Base-by-base conservation (phyloP, 2,113 vertebrate genomes). In the Takifugu flavidus region DNA sequence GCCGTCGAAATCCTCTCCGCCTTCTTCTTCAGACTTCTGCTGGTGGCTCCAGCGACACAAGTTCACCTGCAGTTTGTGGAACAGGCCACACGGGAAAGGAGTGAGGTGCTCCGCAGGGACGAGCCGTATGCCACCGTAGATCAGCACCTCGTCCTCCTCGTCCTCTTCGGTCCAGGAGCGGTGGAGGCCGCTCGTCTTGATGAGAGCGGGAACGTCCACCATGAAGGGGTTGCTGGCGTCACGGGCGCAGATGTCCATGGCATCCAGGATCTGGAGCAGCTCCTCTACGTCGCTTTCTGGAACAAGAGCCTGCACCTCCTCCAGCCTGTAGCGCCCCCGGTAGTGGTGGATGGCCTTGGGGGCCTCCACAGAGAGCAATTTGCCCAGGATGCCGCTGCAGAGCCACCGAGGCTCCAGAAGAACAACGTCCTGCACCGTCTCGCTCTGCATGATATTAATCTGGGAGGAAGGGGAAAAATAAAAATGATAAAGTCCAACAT, bases 401-500 rank as follows among this genome's bases (percentile, higher is more conserved):
- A 98, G 92, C 97, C 97, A 98, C 56, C 96, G 93, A 6, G 97
- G 97, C 82, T 99, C 97, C 84, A 99, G 83, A 52, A 98, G 91
- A n/a, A 99, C 92, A 13, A 99, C 95, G 0, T 98, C 96, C 89
- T 98, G 97, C 25, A 98, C 94, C 0, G 96, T 98, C 87, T 98
- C 97, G 65, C 96, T 98, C 89, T 98, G 97, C 92, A 99, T 95
- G 82, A 98, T 94, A 88, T 96, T 97, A 75, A 99, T 96, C 97
- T 99, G 91, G 12, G 5, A 63, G 42, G 28, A 59, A 12, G 25
- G 34, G 15, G 3, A 13, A 31, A n/a, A 26, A 50, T 20, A 31
- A 25, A 72, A 10, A 50, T 27, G 4, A 5, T 28, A 20, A 20
- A 20, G 20, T 20, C 20, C 20, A 20, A 20, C 20, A 20, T 20